A percentile compares a stretch with the other conserved stretches of the same genome.
Evolutionary conservation across 2,113 vertebrate genomes (phyloP).

Genomic region (Naja naja): DNA sequence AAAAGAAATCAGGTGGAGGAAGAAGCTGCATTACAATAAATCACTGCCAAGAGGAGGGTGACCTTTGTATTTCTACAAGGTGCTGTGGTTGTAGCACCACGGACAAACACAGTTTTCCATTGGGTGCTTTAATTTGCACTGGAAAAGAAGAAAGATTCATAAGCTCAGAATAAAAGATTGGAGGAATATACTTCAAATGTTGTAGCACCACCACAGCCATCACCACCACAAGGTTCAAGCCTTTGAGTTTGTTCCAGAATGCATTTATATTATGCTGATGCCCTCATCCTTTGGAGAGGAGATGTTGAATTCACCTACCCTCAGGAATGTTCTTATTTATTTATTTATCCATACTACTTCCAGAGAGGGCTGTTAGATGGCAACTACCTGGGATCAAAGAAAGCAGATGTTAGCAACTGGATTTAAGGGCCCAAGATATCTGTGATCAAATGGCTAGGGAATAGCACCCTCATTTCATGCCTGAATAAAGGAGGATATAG

Average conservation of each 20-base stretch:
- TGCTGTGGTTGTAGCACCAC: conserved; percentile 67
- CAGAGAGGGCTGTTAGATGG: no score
- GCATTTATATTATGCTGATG: no score
- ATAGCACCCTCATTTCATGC: not conserved
- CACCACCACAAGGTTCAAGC: no score
- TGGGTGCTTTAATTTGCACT: conserved; percentile 67
- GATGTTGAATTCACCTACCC: no score
- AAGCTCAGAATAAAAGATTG: conserved; percentile 47
- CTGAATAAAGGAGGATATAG: not conserved
- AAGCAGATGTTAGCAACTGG: no score
- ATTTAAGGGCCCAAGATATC: no score
- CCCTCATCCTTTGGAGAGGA: no score
- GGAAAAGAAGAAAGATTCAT: conserved; percentile 66
- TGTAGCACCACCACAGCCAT: not conserved
- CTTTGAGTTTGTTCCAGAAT: no score
- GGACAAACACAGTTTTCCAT: conserved; percentile 72
- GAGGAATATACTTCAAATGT: conserved; percentile 36
- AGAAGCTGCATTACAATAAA: conserved; percentile 69
- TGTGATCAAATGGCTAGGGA: not conserved
- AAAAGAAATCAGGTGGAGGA: conserved; percentile 5
- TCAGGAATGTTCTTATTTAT: no score
- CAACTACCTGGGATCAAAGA: no score
- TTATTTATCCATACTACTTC: no score
- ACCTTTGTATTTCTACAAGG: conserved; percentile 70
- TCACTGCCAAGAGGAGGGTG: conserved; percentile 65